Conservation (phyloP, 2,113 vertebrate species). For the Oenanthe melanoleuca region DNA sequence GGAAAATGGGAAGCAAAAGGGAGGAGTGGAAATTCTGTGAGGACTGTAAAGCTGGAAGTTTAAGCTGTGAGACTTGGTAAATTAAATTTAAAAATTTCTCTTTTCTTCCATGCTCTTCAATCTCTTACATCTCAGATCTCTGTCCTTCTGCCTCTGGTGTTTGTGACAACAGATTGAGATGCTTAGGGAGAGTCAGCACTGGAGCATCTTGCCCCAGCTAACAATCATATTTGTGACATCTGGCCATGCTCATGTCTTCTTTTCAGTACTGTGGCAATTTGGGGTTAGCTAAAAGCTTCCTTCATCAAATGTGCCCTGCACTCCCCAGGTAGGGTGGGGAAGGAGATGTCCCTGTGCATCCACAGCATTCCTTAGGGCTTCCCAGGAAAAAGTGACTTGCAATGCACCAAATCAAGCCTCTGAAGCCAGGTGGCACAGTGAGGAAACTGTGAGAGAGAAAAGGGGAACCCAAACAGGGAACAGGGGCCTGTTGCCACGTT, state of each 20-base stretch:
- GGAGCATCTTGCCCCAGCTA: not conserved
- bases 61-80: not conserved
- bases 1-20: not conserved
- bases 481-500: fast-evolving
- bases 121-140: not conserved
- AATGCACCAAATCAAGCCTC: not conserved
- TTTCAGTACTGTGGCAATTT: not conserved
- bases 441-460: not conserved
- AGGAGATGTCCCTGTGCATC: not conserved
- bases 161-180: not conserved
- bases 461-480: not conserved
- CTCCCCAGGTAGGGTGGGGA: not conserved
- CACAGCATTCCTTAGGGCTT: not conserved
- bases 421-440: not conserved
- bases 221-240: fast-evolving
- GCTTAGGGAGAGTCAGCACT: not conserved
- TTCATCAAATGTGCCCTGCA: not conserved
- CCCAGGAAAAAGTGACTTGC: not conserved
- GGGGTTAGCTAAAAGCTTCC: not conserved
- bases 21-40: not conserved
- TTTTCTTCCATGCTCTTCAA: not conserved
- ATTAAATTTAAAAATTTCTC: not conserved
- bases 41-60: not conserved
- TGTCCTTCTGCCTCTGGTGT: not conserved
- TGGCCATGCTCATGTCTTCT: not conserved